These are phyloP conservation scores for Gallinago paraguaiae DNA, from an alignment of 2,113 vertebrate species.

Conservation along the genomic window DNA sequence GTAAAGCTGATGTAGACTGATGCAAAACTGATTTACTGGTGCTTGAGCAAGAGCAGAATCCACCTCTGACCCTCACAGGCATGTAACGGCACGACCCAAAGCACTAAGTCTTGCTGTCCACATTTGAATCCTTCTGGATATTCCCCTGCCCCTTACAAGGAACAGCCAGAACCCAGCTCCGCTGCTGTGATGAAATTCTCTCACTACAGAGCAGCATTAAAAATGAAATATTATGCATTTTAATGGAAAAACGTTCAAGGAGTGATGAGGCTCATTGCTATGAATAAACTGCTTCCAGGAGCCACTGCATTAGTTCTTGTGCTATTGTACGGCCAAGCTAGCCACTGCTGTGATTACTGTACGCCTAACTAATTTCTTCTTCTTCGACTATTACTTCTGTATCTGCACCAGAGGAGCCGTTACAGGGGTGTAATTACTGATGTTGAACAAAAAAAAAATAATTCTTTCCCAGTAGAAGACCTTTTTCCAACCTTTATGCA, in stretches of 20 bases:
- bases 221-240: background rate
- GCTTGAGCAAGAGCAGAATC: background rate
- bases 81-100: accelerated
- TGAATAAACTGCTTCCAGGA: constrained; percentile 44
- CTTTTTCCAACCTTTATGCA: background rate
- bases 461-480: background rate
- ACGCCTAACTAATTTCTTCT: constrained; percentile 38
- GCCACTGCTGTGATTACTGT: background rate
- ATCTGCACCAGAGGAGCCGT: constrained; percentile 24
- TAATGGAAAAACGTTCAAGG: background rate
- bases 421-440: constrained; percentile 24
- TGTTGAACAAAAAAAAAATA: background rate
- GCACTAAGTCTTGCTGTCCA: accelerated
- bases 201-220: background rate
- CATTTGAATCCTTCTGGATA: background rate
- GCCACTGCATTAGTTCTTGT: background rate
- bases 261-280: background rate
- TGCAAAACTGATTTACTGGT: background rate
- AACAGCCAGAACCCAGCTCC: background rate
- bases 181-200: background rate
- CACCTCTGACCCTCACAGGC: background rate
- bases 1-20: background rate
- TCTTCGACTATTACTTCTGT: constrained; percentile 13
- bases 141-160: background rate
- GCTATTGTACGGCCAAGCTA: background rate